phyloP scores from a whole-genome alignment of 2,113 vertebrate species.

The Trichomycterus rosablanca region DNA sequence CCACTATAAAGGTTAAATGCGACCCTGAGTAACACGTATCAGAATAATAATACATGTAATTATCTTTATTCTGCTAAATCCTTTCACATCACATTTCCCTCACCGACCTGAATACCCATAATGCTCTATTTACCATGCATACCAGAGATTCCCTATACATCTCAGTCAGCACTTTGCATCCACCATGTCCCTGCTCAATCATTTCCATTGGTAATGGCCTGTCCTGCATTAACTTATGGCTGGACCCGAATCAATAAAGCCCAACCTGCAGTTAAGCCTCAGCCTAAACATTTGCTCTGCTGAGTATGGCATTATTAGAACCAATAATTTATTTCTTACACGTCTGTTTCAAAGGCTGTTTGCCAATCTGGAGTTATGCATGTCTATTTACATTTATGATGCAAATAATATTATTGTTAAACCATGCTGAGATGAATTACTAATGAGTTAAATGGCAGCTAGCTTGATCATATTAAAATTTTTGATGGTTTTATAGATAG shows the following conservation, averaged over 20 bases:
- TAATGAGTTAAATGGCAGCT: too few relatives aligned
- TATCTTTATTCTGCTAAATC: background rate
- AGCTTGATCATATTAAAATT: too few relatives aligned
- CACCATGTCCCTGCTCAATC: constrained; percentile 12
- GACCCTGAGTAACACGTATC: too few relatives aligned
- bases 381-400: background rate
- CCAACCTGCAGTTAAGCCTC: constrained; percentile 21
- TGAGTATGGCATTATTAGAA: constrained; percentile 10
- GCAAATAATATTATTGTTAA: too few relatives aligned
- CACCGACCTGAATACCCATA: constrained; percentile 5
- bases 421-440: too few relatives aligned
- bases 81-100: background rate
- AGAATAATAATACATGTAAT: background rate
- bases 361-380: background rate
- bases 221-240: constrained; percentile 34
- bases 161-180: constrained; percentile 32
- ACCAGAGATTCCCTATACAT: background rate
- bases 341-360: background rate
- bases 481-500: too few relatives aligned
- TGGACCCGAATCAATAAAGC: constrained; percentile 12
- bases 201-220: constrained; percentile 38
- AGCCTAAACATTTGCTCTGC: constrained; percentile 20
- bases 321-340: background rate
- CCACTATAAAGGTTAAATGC: background rate
- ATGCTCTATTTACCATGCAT: background rate